These are phyloP conservation scores for Drosophila pallidifrons DNA, from an alignment of 1,140 invertebrate species.

Conservation along the genomic window DNA sequence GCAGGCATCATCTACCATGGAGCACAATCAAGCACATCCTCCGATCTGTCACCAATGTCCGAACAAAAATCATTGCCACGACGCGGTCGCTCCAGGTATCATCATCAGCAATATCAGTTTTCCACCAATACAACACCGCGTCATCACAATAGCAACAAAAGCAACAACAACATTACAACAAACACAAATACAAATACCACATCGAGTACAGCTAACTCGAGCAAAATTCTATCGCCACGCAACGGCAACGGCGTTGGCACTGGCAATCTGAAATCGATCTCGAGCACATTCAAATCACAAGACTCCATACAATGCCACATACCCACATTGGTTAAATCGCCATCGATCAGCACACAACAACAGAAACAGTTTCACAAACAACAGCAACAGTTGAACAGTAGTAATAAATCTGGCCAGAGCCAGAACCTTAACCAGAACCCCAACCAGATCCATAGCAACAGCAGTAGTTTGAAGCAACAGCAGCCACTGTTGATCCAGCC, in stretches of 20 bases:
- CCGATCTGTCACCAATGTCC: slow-evolving; percentile 91
- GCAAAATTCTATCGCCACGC: slow-evolving; percentile 82
- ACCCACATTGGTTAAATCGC: slow-evolving; percentile 84
- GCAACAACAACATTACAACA: slow-evolving; percentile 70
- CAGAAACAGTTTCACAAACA: slow-evolving; percentile 77
- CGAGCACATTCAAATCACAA: slow-evolving; percentile 84
- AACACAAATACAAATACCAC: slow-evolving; percentile 70
- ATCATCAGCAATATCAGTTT: slow-evolving; percentile 85
- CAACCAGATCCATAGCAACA: slow-evolving; percentile 55
- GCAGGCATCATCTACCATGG: slow-evolving; percentile 91
- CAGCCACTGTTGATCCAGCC: slow-evolving; percentile 80
- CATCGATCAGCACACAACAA: slow-evolving; percentile 82
- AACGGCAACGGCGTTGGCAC: slow-evolving; percentile 42
- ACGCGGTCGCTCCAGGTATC: slow-evolving; percentile 89
- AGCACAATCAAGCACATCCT: slow-evolving; percentile 91
- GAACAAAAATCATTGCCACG: slow-evolving; percentile 91
- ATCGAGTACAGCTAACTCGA: slow-evolving; percentile 60
- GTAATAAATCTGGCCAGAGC: slow-evolving; percentile 41
- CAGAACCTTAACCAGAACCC: slow-evolving; percentile 40
- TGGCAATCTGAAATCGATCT: slow-evolving; percentile 82
- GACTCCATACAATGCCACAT: slow-evolving; percentile 84
- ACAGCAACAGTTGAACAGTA: slow-evolving; percentile 46
- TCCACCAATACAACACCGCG: slow-evolving; percentile 85
- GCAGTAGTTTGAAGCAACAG: slow-evolving; percentile 79
- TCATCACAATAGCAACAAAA: slow-evolving; percentile 84